Conservation (phyloP, 2,888 invertebrate genomes). For the Cosmia trapezina region DNA sequence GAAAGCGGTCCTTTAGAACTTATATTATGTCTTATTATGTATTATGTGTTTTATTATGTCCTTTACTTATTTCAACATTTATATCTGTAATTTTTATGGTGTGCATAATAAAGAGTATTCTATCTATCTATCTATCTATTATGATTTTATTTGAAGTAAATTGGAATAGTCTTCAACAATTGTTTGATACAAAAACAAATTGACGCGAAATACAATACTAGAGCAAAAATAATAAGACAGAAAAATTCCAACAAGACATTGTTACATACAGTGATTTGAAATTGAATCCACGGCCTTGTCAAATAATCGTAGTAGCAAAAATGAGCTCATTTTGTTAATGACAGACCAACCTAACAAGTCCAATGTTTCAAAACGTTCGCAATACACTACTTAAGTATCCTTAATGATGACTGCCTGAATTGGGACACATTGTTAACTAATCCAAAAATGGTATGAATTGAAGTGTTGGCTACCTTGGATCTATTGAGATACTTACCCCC, state of each 20-base stretch:
- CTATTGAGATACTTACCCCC: not conserved
- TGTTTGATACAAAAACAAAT: no score
- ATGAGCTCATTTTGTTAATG: constrained; percentile 42
- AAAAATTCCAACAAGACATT: not conserved
- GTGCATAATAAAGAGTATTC: no score
- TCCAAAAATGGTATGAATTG: constrained; percentile 3
- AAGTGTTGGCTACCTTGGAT: not conserved
- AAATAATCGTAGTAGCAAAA: constrained; percentile 33
- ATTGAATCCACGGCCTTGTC: constrained; percentile 46
- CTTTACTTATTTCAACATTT: no score
- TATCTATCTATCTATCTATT: no score
- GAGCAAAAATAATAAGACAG: not conserved
- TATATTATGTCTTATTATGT: no score
- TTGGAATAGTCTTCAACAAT: no score
- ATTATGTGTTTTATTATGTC: no score
- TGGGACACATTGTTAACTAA: constrained; percentile 1
- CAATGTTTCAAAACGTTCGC: constrained; percentile 42
- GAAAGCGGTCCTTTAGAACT: not conserved
- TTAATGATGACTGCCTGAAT: constrained; percentile 15
- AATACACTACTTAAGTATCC: constrained; percentile 21
- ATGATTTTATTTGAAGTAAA: no score
- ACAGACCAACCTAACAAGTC: constrained; percentile 27
- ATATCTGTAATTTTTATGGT: no score
- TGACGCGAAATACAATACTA: not conserved
- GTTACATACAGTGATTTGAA: constrained; percentile 22